Conservation (phyloP, 2,888 invertebrate genomes). For the Tiliacea citrago region DNA sequence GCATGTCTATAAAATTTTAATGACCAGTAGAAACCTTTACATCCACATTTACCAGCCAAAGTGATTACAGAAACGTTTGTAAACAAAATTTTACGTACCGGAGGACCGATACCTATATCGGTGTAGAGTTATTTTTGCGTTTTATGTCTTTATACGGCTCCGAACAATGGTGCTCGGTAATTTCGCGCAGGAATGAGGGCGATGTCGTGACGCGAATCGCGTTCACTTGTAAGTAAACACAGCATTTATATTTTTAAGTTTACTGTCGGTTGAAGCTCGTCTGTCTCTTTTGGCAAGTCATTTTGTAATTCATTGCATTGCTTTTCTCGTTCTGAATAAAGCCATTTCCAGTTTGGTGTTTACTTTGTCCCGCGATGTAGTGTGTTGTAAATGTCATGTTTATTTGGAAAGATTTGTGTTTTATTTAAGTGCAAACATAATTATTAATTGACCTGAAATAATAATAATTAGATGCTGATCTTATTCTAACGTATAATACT, state of each 20-base stretch:
- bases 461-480: not conserved
- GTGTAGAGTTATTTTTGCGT: constrained; percentile 67
- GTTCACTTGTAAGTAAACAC: constrained; percentile 64
- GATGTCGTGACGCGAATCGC: constrained; percentile 61
- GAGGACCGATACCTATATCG: constrained; percentile 65
- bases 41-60: constrained; percentile 49
- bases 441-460: not conserved
- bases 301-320: constrained; percentile 43
- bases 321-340: constrained; percentile 35
- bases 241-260: constrained; percentile 67
- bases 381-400: constrained; percentile 8
- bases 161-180: constrained; percentile 68
- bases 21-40: constrained; percentile 44
- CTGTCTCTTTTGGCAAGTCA: constrained; percentile 46
- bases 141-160: constrained; percentile 66
- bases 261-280: constrained; percentile 50
- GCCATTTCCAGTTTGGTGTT: constrained; percentile 36
- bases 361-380: constrained; percentile 9
- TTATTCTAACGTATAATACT: not conserved
- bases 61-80: constrained; percentile 60
- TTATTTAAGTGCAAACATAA: constrained; percentile 2
- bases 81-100: constrained; percentile 61
- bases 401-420: not conserved
- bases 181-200: constrained; percentile 60
- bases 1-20: constrained; percentile 55